Evolutionary conservation across 1,140 invertebrate genomes (phyloP).

Genomic region (Hyles euphorbiae): DNA sequence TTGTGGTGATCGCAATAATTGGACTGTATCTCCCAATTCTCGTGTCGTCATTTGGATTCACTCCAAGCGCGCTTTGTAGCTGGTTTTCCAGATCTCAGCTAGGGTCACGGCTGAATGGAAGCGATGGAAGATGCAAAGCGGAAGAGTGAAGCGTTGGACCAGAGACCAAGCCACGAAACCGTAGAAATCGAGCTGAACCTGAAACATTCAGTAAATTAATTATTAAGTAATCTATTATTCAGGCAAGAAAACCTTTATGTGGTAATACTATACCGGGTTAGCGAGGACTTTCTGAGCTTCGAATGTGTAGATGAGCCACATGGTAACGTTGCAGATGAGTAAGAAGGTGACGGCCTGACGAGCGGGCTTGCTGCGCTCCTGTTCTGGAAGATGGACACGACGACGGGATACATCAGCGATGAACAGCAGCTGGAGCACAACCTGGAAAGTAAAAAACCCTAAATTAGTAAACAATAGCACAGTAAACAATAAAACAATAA

Average conservation of each 20-base stretch:
- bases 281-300: conserved; percentile 95
- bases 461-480: neutral
- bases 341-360: conserved; percentile 96
- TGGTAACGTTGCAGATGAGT: conserved; percentile 94
- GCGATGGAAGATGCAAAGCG: conserved; percentile 96
- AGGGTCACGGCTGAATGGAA: conserved; percentile 98
- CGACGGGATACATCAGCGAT: conserved; percentile 95
- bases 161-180: conserved; percentile 96
- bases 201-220: conserved; percentile 21
- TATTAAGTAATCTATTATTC: too few relatives aligned
- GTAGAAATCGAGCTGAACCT: conserved; percentile 93
- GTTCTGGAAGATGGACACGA: conserved; percentile 91
- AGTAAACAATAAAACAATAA: too few relatives aligned
- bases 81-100: conserved; percentile 98
- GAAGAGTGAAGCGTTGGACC: conserved; percentile 93
- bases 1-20: conserved; percentile 29
- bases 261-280: conserved; percentile 81
- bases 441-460: conserved; percentile 70
- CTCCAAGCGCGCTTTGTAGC: conserved; percentile 93
- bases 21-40: conserved; percentile 33
- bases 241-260: too few relatives aligned
- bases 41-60: conserved; percentile 61
- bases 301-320: conserved; percentile 97
- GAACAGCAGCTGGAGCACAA: conserved; percentile 94
- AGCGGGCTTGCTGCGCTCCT: conserved; percentile 94